Evolutionary conservation across 2,888 invertebrate genomes (phyloP), one percentile per base, ranked within the genome.

Genomic region (Euzophera pinguis): DNA sequence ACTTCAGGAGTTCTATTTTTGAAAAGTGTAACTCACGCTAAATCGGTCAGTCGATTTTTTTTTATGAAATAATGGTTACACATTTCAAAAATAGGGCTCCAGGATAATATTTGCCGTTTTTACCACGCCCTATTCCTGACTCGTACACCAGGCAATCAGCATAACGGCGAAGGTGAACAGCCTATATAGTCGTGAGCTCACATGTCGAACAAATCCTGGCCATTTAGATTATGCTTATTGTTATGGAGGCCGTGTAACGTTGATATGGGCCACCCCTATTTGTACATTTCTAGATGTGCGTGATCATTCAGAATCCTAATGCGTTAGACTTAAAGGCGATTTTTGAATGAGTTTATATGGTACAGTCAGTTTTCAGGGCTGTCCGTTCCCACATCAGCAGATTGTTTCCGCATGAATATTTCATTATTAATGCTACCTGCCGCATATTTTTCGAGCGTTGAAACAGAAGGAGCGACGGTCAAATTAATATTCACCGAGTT

Each of bases 191-290:
- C 53, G 55, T 69, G 65, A 71, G 65, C 68, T 63, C 63, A 62
- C 65, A 62, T 69, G 71, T 72, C 65, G 73, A 72, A 77, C 78
- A 75, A 77, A 80, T 74, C 78, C 70, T 57, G 60, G 64, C 62
- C 69, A 69, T 75, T 78, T 69, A 71, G 73, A 78, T 81, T 76
- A 80, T 78, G 73, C 77, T 74, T 75, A 78, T 78, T 76, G 76
- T 74, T 78, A 79, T 75, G 73, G 73, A 64, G 60, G 60, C 65
- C 69, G 63, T 62, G 67, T 73, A 66, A 60, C 66, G 53, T 61
- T 61, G 58, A 62, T 65, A 60, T 58, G 67, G 59, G 55, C 60
- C 55, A 52, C 60, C 65, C 67, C 68, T 68, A 70, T 73, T 71
- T 69, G 66, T 67, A 65, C 61, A 57, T 54, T 55, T 49, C 51